Evolutionary conservation across 30 jellyfish, hydroid and myxozoan species (phyloP).

Genomic region (Catostylus mosaicus): DNA sequence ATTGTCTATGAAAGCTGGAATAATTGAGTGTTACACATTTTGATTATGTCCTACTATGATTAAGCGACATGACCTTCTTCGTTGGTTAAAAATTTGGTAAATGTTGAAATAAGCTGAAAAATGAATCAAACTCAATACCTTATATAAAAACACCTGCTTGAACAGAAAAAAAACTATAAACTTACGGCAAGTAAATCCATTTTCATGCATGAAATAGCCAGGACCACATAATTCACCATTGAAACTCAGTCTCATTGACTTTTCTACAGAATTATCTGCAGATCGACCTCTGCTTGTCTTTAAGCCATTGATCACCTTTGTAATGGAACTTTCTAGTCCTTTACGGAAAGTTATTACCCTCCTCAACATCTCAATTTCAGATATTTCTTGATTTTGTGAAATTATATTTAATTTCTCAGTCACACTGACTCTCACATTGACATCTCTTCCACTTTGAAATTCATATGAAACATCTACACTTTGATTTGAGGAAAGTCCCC

Average conservation of each 20-base stretch:
- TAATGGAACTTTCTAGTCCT: slow-evolving; percentile 22
- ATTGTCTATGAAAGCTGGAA: not conserved
- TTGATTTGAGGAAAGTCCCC: slow-evolving; percentile 29
- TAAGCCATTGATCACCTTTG: slow-evolving; percentile 5
- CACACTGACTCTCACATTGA: slow-evolving; percentile 37
- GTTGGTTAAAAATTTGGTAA: too few relatives aligned
- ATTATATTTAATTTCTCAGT: slow-evolving; percentile 2
- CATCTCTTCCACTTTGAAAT: slow-evolving; percentile 19
- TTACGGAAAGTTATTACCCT: slow-evolving; percentile 53
- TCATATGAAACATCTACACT: slow-evolving; percentile 48
- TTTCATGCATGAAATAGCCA: slow-evolving; percentile 55
- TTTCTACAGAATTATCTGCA: not conserved
- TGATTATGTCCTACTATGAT: not conserved
- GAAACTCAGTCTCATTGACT: slow-evolving; percentile 41
- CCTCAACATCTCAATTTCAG: slow-evolving; percentile 39
- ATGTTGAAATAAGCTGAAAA: not conserved
- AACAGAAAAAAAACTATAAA: not conserved
- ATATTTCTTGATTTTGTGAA: not conserved
- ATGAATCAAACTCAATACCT: not conserved
- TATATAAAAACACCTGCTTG: not conserved
- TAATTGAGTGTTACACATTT: not conserved
- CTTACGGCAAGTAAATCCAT: slow-evolving; percentile 82
- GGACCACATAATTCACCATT: slow-evolving; percentile 53
- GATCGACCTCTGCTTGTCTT: slow-evolving; percentile 25
- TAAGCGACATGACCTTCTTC: not conserved